Evolutionary conservation across 1,140 invertebrate species (phyloP).

Genomic region (Ptiloglossa arizonensis): DNA sequence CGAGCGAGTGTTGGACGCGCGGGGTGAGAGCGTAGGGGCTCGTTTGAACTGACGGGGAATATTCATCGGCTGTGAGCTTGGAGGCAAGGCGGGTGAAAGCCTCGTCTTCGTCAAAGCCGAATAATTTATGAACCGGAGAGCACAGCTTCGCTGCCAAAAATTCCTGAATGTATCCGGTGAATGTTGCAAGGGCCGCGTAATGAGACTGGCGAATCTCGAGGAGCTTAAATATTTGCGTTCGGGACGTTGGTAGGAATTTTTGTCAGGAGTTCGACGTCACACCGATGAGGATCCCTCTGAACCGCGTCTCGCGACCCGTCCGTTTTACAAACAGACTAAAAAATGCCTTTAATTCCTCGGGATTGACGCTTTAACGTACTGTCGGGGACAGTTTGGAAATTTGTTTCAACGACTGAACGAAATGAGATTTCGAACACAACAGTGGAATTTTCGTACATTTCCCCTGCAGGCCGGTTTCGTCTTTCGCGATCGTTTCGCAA

Average conservation of each 20-base stretch:
- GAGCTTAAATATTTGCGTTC: conserved; percentile 42
- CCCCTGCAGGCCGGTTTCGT: no score
- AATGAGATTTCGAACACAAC: not conserved
- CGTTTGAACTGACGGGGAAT: conserved; percentile 20
- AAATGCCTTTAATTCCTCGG: conserved; percentile 8
- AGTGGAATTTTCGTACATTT: no score
- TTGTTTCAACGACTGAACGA: no score
- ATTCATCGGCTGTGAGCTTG: conserved; percentile 14
- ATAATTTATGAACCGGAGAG: conserved; percentile 32
- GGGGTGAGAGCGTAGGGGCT: not conserved
- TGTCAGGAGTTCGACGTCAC: conserved; percentile 11
- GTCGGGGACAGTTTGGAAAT: no score
- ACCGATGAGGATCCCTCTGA: conserved; percentile 4
- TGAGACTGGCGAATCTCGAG: conserved; percentile 19
- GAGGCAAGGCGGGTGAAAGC: not conserved
- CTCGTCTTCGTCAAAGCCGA: conserved; percentile 16
- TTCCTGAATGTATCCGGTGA: conserved; percentile 35
- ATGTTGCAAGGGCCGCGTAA: conserved; percentile 29
- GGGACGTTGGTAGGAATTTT: conserved; percentile 20
- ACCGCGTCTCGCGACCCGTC: no score
- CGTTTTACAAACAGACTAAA: not conserved
- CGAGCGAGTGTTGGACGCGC: not conserved
- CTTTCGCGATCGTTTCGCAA: no score
- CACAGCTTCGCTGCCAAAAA: conserved; percentile 36
- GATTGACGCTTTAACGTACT: not conserved